Conservation (phyloP, 2,113 vertebrate genomes). For the Dissostichus mawsoni region DNA sequence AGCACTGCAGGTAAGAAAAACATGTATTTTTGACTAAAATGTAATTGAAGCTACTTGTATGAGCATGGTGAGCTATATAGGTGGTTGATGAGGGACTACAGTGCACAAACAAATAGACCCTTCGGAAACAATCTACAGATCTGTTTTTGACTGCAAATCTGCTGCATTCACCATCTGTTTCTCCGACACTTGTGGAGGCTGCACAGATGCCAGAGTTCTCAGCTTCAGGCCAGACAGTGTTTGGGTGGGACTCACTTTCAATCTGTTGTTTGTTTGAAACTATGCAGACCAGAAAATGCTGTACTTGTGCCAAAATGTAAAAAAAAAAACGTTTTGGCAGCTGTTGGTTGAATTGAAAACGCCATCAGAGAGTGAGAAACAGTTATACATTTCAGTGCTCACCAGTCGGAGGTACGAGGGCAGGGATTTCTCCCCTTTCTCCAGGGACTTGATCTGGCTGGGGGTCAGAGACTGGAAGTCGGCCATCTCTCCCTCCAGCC, state of each 20-base stretch:
- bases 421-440: constrained; percentile 95
- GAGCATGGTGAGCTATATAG: background rate
- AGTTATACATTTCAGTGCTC: background rate
- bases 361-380: accelerated
- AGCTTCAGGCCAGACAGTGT: background rate
- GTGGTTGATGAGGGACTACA: background rate
- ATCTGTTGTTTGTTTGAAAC: constrained; percentile 9
- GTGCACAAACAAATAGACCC: background rate
- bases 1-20: too few species aligned
- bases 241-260: background rate
- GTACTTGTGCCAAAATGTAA: background rate
- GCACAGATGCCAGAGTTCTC: constrained; percentile 7
- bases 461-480: constrained; percentile 95
- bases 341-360: background rate
- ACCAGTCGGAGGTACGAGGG: constrained; percentile 91
- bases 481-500: constrained; percentile 89
- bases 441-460: constrained; percentile 97
- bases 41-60: background rate
- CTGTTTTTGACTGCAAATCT: background rate
- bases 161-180: background rate
- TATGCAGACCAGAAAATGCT: background rate
- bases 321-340: background rate
- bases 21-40: too few species aligned
- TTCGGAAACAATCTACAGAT: background rate
- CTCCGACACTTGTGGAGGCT: constrained; percentile 1